Percentiles rank a stretch among this genome's conserved stretches.
These are phyloP conservation scores for Atrichornis clamosus DNA, from an alignment of 2,113 vertebrate genomes.

Conservation along the genomic window DNA sequence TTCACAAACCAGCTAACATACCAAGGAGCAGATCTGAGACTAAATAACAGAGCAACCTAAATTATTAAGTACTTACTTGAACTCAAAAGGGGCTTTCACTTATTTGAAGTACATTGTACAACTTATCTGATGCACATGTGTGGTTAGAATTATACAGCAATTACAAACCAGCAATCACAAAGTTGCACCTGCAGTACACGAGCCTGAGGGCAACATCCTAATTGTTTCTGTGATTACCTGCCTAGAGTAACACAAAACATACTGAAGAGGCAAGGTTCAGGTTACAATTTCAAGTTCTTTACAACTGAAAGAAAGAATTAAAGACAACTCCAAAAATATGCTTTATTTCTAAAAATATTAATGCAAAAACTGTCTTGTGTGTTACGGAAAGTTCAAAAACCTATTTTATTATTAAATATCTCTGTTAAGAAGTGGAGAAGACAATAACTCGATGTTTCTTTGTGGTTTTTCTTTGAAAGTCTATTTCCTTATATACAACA, in stretches of 20 bases:
- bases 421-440: not conserved
- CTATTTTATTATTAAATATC: not conserved
- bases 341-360: not conserved
- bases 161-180: conserved; percentile 73
- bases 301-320: not conserved
- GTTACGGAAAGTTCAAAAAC: rapidly evolving
- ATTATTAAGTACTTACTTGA: conserved; percentile 55
- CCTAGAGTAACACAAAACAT: conserved; percentile 55
- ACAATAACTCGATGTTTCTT: not conserved
- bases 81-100: conserved; percentile 60
- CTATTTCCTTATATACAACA: not conserved
- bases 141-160: conserved; percentile 48
- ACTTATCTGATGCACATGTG: conserved; percentile 48
- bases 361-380: not conserved
- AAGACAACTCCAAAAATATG: not conserved
- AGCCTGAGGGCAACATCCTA: conserved; percentile 71
- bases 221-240: conserved; percentile 69
- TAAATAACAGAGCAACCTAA: not conserved
- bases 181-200: conserved; percentile 58
- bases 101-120: conserved; percentile 45
- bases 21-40: not conserved
- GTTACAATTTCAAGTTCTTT: conserved; percentile 30
- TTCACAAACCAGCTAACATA: not conserved
- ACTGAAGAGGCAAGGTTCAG: conserved; percentile 42
- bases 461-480: not conserved